Conservation (phyloP, 2,888 invertebrate species). For the Auanema freiburgensis region DNA sequence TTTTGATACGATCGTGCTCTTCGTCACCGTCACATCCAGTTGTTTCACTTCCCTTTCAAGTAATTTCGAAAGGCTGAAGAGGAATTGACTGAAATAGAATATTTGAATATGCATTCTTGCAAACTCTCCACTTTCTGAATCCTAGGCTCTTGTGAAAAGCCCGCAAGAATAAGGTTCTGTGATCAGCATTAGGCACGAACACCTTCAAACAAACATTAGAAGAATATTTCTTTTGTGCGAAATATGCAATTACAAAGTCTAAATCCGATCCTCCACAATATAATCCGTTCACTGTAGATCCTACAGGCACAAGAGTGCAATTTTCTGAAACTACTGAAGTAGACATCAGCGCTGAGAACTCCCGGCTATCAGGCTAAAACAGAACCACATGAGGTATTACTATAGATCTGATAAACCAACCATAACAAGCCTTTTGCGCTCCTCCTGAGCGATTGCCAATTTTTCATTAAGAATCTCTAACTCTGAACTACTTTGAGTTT, state of each 20-base stretch:
- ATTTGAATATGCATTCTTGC: not conserved
- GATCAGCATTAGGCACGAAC: constrained; percentile 26
- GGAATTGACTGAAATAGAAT: constrained; percentile 26
- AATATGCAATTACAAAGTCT: constrained; percentile 12
- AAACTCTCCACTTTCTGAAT: constrained; percentile 33
- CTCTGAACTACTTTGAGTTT: no score
- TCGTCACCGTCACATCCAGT: constrained; percentile 25
- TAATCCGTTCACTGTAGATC: constrained; percentile 26
- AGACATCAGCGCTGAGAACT: constrained; percentile 4
- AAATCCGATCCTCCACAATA: constrained; percentile 10
- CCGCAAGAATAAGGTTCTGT: constrained; percentile 24
- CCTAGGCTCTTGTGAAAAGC: constrained; percentile 40
- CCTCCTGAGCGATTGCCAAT: no score
- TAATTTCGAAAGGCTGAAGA: constrained; percentile 25
- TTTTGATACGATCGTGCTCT: constrained; percentile 25
- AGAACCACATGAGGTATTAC: no score
- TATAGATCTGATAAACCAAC: no score
- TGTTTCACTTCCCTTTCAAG: constrained; percentile 26
- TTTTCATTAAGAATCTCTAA: no score
- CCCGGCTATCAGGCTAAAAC: not conserved
- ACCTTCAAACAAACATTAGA: constrained; percentile 13
- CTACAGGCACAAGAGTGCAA: constrained; percentile 27
- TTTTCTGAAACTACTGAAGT: constrained; percentile 4
- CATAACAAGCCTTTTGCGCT: no score
- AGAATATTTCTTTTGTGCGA: not conserved